Percentiles rank a stretch among this genome's conserved stretches.
Conservation (phyloP, 2,888 invertebrate genomes). For the Cephus sareptanus region DNA sequence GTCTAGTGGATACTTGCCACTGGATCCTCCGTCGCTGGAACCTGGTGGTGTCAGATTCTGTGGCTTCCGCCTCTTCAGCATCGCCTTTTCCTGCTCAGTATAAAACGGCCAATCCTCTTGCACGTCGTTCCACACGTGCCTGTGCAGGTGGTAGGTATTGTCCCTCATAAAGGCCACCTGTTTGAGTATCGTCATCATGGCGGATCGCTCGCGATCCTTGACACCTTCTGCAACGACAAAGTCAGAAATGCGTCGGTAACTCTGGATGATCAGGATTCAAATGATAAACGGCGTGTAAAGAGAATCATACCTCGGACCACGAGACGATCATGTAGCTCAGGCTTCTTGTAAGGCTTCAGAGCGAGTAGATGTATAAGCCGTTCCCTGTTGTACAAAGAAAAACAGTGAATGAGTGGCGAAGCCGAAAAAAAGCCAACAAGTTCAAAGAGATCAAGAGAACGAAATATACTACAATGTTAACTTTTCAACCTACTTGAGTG, state of each 20-base stretch:
- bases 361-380: slow-evolving; percentile 94
- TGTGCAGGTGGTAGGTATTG: slow-evolving; percentile 89
- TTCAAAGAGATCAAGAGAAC: neutral
- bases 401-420: neutral
- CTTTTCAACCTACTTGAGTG: slow-evolving; percentile 73
- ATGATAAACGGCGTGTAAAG: neutral
- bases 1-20: slow-evolving; percentile 56
- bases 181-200: slow-evolving; percentile 81
- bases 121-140: slow-evolving; percentile 92
- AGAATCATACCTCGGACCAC: slow-evolving; percentile 72
- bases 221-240: slow-evolving; percentile 80
- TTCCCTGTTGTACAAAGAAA: slow-evolving; percentile 78
- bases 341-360: slow-evolving; percentile 92
- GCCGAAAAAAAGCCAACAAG: neutral
- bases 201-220: slow-evolving; percentile 82
- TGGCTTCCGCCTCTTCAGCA: slow-evolving; percentile 90
- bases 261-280: neutral
- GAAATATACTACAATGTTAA: neutral
- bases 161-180: slow-evolving; percentile 86
- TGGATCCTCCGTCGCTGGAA: slow-evolving; percentile 83
- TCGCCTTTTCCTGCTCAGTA: slow-evolving; percentile 87
- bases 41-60: slow-evolving; percentile 91
- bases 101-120: slow-evolving; percentile 96
- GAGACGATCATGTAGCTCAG: slow-evolving; percentile 86
- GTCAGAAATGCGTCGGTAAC: too few relatives aligned